These are phyloP conservation scores for Plumapathes pennacea DNA, from an alignment of 92 coral and sea anemone genomes.

Conservation along the genomic window DNA sequence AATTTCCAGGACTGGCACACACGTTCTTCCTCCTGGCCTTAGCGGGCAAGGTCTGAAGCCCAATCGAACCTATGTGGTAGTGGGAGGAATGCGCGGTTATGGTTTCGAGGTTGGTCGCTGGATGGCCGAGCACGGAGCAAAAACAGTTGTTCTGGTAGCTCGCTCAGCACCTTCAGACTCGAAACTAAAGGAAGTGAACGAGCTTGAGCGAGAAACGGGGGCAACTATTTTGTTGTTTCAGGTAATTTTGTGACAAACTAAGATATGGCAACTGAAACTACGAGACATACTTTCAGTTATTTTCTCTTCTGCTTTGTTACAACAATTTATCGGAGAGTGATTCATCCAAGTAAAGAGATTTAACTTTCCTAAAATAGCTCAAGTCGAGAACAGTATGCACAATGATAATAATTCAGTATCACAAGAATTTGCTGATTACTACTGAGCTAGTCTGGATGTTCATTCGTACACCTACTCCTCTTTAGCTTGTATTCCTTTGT, in stretches of 20 bases:
- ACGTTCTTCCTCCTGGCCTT: constrained; percentile 34
- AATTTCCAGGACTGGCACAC: neutral
- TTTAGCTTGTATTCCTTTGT: too few species aligned
- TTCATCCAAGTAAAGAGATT: too few species aligned
- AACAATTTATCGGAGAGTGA: too few species aligned
- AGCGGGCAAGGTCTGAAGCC: constrained; percentile 52
- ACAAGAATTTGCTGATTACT: too few species aligned
- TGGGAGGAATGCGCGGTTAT: constrained; percentile 72
- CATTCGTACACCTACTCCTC: too few species aligned
- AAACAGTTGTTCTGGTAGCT: constrained; percentile 52
- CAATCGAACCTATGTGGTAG: constrained; percentile 66
- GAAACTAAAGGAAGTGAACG: constrained; percentile 39
- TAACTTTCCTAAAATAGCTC: too few species aligned
- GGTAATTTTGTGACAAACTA: neutral
- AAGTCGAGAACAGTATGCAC: too few species aligned
- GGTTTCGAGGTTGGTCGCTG: constrained; percentile 82
- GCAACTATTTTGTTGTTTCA: constrained; percentile 41
- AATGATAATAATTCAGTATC: too few species aligned
- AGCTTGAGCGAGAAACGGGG: constrained; percentile 50
- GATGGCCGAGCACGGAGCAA: constrained; percentile 76
- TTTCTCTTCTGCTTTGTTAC: too few species aligned
- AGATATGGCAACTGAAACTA: too few species aligned
- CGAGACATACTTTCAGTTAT: too few species aligned
- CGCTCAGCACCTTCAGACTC: constrained; percentile 64
- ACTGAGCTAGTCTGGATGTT: too few species aligned